Base-by-base conservation (phyloP, 2,888 invertebrate species). In the Calameuta pallipes region DNA sequence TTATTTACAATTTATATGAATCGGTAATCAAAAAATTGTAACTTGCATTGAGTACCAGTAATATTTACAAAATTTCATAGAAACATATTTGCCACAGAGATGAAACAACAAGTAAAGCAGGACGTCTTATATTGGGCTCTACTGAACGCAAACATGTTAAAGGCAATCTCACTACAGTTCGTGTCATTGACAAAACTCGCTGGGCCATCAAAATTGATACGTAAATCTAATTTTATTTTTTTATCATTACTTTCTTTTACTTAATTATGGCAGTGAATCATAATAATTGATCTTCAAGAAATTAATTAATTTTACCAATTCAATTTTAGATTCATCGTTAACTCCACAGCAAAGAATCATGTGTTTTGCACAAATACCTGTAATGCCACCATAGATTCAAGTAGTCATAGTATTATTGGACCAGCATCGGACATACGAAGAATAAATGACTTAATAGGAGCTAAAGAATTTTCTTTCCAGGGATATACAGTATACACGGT, bases 121-220 rank as follows among this genome's bases (percentile, higher is more conserved):
- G 94, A 1, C 93, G 93, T 87, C 86, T 94, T 23, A 92, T 94
- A 83, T 91, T 94, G 15, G 96, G 96, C 78, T 95, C 94, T 56
- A 93, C 93, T 78, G 95, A 95, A 85, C 92, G 94, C 0, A 92
- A 93, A 75, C 93, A 95, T 85, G 94, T 95, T 87, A 93, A 93
- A 77, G 94, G 94, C 30, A 91, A 93, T 83, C 93, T 96, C 85
- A 94, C 93, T 41, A 95, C 94, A 86, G 88, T 95, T 1, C 92
- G 93, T 11, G 94, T 96, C 0, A 93, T 93, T 74, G 90, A 92
- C 75, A 90, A 93, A 83, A 93, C 93, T 11, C 95, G 95, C 87
- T 96, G 96, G 96, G 94, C 95, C 87, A 94, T 96, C 89, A 91
- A 92, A 80, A 94, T 96, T 93, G 95, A 95, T 85, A 92, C 92